These are phyloP conservation scores for Drosophila lini DNA, from an alignment of 1,140 invertebrate species.

Conservation along the genomic window DNA sequence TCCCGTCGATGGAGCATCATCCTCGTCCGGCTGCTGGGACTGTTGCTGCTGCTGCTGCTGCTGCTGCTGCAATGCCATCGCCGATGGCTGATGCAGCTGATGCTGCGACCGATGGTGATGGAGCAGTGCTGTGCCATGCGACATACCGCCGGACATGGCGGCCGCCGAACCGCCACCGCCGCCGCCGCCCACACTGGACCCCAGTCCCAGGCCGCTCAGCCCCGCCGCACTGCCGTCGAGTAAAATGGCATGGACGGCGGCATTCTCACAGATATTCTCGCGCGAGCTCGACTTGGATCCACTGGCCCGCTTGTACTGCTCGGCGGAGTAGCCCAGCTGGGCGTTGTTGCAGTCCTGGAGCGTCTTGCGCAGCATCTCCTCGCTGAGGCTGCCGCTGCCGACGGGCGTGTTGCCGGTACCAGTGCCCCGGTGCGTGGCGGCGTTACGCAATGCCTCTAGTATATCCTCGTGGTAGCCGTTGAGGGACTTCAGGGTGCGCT, in stretches of 20 bases:
- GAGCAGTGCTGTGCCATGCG: conserved; percentile 64
- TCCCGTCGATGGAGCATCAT: conserved; percentile 89
- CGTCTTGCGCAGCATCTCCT: conserved; percentile 87
- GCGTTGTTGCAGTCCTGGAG: conserved; percentile 87
- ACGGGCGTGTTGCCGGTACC: conserved; percentile 86
- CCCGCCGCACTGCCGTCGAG: conserved; percentile 63
- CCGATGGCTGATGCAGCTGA: conserved; percentile 78
- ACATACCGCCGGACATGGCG: conserved; percentile 45
- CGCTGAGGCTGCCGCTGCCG: conserved; percentile 87
- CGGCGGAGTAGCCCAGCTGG: conserved; percentile 85
- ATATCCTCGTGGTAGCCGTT: conserved; percentile 97
- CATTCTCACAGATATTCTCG: conserved; percentile 88
- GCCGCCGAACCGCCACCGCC: conserved; percentile 31
- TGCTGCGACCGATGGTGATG: conserved; percentile 83
- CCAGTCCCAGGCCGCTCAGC: conserved; percentile 58
- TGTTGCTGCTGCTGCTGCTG: conserved; percentile 49
- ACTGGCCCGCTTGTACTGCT: conserved; percentile 87
- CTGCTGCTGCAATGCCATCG: conserved; percentile 30
- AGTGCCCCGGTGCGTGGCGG: conserved; percentile 89
- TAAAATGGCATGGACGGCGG: conserved; percentile 84
- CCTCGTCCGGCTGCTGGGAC: conserved; percentile 86
- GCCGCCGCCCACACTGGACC: conserved; percentile 55
- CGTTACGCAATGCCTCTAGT: conserved; percentile 92
- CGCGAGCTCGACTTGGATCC: conserved; percentile 85
- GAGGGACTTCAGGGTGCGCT: conserved; percentile 92